phyloP scores from a whole-genome alignment of 2,888 invertebrate genomes.

The Drosophila mulleri region DNA sequence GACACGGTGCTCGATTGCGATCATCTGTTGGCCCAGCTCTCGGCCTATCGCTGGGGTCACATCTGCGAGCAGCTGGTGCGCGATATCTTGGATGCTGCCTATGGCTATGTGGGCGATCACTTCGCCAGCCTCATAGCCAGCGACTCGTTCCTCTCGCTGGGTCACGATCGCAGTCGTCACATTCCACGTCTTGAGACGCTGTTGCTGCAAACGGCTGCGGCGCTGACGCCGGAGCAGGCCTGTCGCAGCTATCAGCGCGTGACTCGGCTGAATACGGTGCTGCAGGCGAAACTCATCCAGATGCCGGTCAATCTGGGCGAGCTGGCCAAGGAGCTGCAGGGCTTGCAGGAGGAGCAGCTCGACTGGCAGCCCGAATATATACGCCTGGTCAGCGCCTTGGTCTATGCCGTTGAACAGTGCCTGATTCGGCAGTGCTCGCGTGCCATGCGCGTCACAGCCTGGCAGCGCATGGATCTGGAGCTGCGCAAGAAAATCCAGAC shows the following conservation, averaged over 20 bases:
- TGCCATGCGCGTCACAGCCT: conserved; percentile 88
- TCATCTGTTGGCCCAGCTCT: conserved; percentile 90
- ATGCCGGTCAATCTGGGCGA: conserved; percentile 83
- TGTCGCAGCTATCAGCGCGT: conserved; percentile 90
- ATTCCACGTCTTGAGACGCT: conserved; percentile 92
- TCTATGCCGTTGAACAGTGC: conserved; percentile 89
- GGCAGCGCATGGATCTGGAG: conserved; percentile 88
- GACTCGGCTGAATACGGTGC: conserved; percentile 84
- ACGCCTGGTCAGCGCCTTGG: conserved; percentile 88
- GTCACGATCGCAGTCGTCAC: conserved; percentile 90
- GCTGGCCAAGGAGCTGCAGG: conserved; percentile 83
- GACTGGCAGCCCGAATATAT: conserved; percentile 87
- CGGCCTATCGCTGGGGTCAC: conserved; percentile 93
- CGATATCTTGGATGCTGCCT: conserved; percentile 92
- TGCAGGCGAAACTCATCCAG: conserved; percentile 84
- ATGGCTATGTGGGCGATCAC: conserved; percentile 91
- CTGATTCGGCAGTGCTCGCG: conserved; percentile 89
- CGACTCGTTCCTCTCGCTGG: conserved; percentile 88
- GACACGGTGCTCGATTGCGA: conserved; percentile 94
- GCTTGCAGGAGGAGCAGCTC: conserved; percentile 84
- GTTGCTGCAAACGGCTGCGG: conserved; percentile 91
- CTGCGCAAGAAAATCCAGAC: conserved; percentile 88
- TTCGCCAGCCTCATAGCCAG: conserved; percentile 91
- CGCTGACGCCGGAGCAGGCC: conserved; percentile 92
- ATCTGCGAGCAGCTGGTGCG: conserved; percentile 89